Percentiles rank a stretch among this genome's conserved stretches.
phyloP scores from a whole-genome alignment of 2,888 invertebrate genomes.

The Orchesellides sinensis region DNA sequence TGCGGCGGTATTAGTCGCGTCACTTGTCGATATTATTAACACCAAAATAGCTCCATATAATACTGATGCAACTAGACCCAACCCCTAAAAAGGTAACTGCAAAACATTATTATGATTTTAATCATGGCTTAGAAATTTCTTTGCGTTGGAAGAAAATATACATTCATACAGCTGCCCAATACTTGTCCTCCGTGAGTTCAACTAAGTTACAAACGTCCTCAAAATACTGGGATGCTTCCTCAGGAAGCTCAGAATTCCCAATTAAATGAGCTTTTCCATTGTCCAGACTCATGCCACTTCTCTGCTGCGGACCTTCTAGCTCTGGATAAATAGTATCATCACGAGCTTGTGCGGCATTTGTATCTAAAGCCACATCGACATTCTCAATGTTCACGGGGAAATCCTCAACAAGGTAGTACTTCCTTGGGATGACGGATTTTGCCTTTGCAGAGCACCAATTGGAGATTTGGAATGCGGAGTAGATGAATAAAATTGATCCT shows the following conservation, averaged over 20 bases:
- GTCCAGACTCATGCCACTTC: background rate
- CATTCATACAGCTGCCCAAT: conserved; percentile 35
- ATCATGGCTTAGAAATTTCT: background rate
- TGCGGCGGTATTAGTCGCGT: background rate
- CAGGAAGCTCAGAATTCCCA: background rate
- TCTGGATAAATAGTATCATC: background rate
- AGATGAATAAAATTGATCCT: conserved; percentile 21
- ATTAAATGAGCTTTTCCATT: background rate
- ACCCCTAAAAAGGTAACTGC: background rate
- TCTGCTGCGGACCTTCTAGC: background rate
- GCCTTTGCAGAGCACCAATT: conserved; percentile 27
- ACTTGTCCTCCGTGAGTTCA: conserved; percentile 29
- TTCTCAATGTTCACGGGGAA: too few species aligned
- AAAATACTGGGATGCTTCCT: background rate
- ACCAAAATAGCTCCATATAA: background rate
- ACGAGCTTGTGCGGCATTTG: background rate
- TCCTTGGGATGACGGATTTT: too few species aligned
- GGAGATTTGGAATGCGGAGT: conserved; percentile 26
- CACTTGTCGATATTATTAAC: too few species aligned
- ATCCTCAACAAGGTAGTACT: too few species aligned
- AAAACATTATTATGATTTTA: background rate
- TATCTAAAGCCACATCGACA: background rate
- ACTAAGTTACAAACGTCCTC: conserved; percentile 9
- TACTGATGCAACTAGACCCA: background rate
- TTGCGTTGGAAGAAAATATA: background rate